Conservation (phyloP, 2,113 vertebrate genomes). For the Sylvietta virens region DNA sequence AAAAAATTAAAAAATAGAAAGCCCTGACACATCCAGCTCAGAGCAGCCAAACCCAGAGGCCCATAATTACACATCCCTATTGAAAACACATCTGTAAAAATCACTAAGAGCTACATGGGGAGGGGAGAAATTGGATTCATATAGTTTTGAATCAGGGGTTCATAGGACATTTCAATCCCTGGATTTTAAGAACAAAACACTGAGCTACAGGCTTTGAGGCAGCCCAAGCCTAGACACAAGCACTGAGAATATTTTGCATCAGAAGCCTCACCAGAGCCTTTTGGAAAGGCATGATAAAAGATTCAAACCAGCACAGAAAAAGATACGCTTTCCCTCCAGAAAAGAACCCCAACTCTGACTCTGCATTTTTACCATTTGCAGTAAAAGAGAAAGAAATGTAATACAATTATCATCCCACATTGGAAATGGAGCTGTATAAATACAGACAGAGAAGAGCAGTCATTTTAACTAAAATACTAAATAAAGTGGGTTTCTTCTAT, state of each 20-base stretch:
- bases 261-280: background rate
- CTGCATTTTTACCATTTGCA: background rate
- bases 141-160: background rate
- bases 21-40: background rate
- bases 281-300: background rate
- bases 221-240: background rate
- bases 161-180: background rate
- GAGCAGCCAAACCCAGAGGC: slow-evolving; percentile 21
- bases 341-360: background rate
- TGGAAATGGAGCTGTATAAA: background rate
- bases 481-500: background rate
- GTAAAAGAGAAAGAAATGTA: background rate
- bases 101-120: background rate
- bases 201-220: background rate
- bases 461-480: background rate
- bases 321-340: background rate
- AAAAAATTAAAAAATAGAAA: background rate
- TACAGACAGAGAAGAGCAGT: background rate
- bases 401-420: background rate
- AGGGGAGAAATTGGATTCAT: background rate
- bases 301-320: background rate
- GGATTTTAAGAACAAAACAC: background rate
- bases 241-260: background rate
- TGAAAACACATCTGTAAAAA: slow-evolving; percentile 50
- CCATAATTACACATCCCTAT: background rate